Base-by-base conservation (phyloP, 2,113 vertebrate species). In the Chaetodon trifascialis region DNA sequence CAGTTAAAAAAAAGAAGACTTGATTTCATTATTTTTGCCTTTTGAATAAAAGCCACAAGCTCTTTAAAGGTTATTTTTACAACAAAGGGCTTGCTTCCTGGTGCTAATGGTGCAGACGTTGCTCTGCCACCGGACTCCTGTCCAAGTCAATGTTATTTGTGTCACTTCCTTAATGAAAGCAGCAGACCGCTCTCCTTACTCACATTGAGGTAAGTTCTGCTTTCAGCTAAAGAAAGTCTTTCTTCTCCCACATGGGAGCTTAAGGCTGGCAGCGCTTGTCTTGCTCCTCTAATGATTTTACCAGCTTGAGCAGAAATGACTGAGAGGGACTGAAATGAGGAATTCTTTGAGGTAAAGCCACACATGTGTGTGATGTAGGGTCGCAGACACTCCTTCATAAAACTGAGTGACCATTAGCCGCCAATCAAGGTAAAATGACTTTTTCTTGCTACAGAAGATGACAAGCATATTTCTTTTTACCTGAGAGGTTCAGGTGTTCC, bases 401-500 rank as follows among this genome's bases (percentile, higher is more conserved):
- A 79, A 65, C 16, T 34, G 4, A 71, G 16, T 11, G 14, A 4
- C 42, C 49, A 58, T 42, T 2, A 71, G 42, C 21, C 19, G n/a
- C 6, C 19, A 47, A 60, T 74, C 60, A 47, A 38, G 16, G 56
- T 54, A 19, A 36, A 34, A 25, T 55, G 58, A 64, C 10, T 78
- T 44, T 49, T 17, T 25, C 3, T 14, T 73, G 40, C 54, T 4
- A 52, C 1, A 19, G 30, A 46, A 10, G 21, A 25, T 15, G n/a
- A 55, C 4, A 16, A 5, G 11, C 30, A 0, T 49, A 36, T 44
- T 47, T 76, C 2, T 75, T 21, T 9, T 88, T 96, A 99, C 98
- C 98, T 95, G 98, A 99, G 74, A 99, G 97, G 85, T 99, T 97
- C 84, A 99, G 95, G 93, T 99, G 96, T 82, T 99, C 98, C 95